Evolutionary conservation across 2,888 invertebrate species (phyloP).

Genomic region (Xestia ashworthii): DNA sequence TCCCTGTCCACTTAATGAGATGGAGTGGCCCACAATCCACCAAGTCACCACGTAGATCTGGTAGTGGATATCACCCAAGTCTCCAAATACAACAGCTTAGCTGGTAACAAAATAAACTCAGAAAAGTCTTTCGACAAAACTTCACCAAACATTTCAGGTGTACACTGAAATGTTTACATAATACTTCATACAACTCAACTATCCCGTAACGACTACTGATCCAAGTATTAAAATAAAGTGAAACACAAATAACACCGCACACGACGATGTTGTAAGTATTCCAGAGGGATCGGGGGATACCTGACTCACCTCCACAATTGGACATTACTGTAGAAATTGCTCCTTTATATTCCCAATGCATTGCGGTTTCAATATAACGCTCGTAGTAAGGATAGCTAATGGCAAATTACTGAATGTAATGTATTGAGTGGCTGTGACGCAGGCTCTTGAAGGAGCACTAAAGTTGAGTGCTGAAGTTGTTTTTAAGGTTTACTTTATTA

Average conservation of each 20-base stretch:
- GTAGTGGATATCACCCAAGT: not conserved
- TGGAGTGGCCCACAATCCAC: too few relatives aligned
- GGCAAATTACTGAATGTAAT: constrained; percentile 65
- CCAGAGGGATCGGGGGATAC: constrained; percentile 60
- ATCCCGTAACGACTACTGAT: constrained; percentile 32
- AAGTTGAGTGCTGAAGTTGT: constrained; percentile 7
- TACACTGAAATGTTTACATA: not conserved
- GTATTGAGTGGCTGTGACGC: constrained; percentile 43
- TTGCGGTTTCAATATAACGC: constrained; percentile 68
- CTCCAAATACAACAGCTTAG: not conserved
- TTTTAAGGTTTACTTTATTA: constrained; percentile 16
- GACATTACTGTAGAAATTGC: constrained; percentile 67
- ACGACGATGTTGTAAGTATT: constrained; percentile 63
- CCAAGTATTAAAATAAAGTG: constrained; percentile 62
- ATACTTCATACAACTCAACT: not conserved
- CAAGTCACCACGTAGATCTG: too few relatives aligned
- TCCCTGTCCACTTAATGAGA: too few relatives aligned
- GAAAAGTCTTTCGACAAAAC: not conserved
- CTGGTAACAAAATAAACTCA: not conserved
- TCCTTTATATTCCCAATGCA: constrained; percentile 69
- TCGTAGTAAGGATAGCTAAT: constrained; percentile 60
- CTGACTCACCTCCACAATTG: constrained; percentile 69
- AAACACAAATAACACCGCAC: constrained; percentile 56
- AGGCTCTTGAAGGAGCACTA: constrained; percentile 23
- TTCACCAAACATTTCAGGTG: not conserved